phyloP scores from a whole-genome alignment of 2,888 invertebrate genomes.

The Hybos culiciformis region DNA sequence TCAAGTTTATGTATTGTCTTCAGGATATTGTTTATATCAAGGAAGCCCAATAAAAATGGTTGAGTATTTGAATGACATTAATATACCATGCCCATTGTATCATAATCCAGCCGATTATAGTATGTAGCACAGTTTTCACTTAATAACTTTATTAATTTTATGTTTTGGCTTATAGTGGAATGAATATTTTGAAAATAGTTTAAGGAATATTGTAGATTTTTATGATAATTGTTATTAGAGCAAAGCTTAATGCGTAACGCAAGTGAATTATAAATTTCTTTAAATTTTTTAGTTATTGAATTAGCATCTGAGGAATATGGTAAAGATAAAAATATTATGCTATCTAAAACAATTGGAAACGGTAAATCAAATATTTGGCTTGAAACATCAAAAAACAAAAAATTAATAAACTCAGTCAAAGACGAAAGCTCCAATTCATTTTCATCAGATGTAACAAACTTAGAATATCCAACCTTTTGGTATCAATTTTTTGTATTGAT shows the following conservation, averaged over 20 bases:
- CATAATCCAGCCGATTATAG: conserved; percentile 90
- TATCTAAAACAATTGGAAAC: conserved; percentile 55
- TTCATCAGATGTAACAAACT: conserved; percentile 34
- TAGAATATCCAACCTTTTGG: conserved; percentile 54
- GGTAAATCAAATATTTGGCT: conserved; percentile 58
- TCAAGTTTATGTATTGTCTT: conserved; percentile 69
- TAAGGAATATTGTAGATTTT: too few species aligned
- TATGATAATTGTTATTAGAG: neutral
- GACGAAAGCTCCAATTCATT: conserved; percentile 40
- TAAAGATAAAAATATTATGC: conserved; percentile 52
- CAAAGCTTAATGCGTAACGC: neutral
- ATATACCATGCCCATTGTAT: conserved; percentile 73
- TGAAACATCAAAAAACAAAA: conserved; percentile 44
- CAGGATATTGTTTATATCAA: conserved; percentile 73
- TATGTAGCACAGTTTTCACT: conserved; percentile 37
- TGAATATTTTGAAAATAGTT: neutral
- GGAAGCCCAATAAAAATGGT: conserved; percentile 62
- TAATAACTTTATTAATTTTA: conserved; percentile 1
- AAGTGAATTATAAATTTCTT: too few species aligned
- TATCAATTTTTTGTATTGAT: conserved; percentile 61
- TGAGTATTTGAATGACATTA: conserved; percentile 61
- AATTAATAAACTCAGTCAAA: conserved; percentile 41
- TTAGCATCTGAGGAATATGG: conserved; percentile 86
- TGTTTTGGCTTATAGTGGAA: neutral
- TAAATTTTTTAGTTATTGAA: conserved; percentile 64